Base-by-base conservation (phyloP, 1,140 invertebrate species). In the Eupristina koningsbergeri region DNA sequence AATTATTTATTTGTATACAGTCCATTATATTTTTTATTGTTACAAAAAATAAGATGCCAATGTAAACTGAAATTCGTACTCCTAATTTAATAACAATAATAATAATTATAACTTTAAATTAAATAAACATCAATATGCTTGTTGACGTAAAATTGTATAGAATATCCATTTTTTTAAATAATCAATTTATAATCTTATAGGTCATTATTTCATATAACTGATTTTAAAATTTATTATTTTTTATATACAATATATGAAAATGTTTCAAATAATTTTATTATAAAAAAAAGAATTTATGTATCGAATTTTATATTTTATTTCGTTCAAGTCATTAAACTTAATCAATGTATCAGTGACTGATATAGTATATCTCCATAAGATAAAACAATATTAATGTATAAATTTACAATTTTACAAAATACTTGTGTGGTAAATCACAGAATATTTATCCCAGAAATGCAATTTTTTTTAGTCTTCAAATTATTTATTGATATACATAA, bases 381-480 rank as follows among this genome's bases (percentile, higher is more conserved):
- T 74, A 50, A 74, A 74, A 74, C n/a, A 50, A 17, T 13, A 13
- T 74, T 74, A n/a, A 9, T 29, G 26, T 71, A 41, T n/a, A 71
- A n/a, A 41, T 71, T 26, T 41, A 41, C 15, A 19, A 69, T 69
- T 69, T 69, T n/a, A 75, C 31, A 75, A 26, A 45, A 74, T 47
- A 47, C 73, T 22, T 53, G 13, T 36, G 47, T 15, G 34, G 29
- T 9, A 67, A n/a, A 64, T 34, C 41, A 29, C 39, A 47, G 73
- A 39, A 9, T 41, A n/a, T 82, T 82, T 63, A 82, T 58, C 80
- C 45, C 41, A 22, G 1, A 63, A 39, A n/a, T 67, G 15, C 11
- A 36, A 19, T 19, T 77, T 64, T 73, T 71, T 58, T 67, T 82
- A 61, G 73, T 82, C 73, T 41, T 61, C 11, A 29, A 2, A 73